Evolutionary conservation across 92 coral and sea anemone genomes (phyloP).

Genomic region (Scolanthus callimorphus): DNA sequence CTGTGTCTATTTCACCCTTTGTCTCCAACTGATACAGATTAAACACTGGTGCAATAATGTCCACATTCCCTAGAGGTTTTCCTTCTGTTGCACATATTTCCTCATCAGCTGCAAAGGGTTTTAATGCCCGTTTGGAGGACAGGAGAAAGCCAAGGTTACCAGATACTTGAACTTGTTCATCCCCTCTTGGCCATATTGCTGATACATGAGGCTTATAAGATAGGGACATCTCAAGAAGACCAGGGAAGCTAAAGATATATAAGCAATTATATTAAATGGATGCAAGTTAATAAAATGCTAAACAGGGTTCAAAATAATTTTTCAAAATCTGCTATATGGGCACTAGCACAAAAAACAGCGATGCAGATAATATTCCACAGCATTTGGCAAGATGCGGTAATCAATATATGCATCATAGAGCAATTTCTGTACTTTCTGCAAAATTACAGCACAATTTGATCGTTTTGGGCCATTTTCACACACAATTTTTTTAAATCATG

Average conservation of each 20-base stretch:
- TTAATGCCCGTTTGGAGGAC: conserved; percentile 64
- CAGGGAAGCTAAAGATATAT: conserved; percentile 88
- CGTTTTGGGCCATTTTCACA: too few relatives aligned
- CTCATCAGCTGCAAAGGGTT: conserved; percentile 40
- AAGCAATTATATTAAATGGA: too few relatives aligned
- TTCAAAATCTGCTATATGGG: too few relatives aligned
- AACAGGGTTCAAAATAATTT: too few relatives aligned
- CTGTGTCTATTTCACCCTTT: conserved; percentile 62
- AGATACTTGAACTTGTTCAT: conserved; percentile 49
- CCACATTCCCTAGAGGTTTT: conserved; percentile 45
- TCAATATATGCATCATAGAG: too few relatives aligned
- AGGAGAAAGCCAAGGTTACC: conserved; percentile 81
- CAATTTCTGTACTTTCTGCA: too few relatives aligned
- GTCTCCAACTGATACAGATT: conserved; percentile 64
- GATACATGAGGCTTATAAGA: conserved; percentile 79
- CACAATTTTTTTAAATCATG: too few relatives aligned
- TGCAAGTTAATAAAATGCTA: too few relatives aligned
- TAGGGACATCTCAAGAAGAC: conserved; percentile 61
- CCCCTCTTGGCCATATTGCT: conserved; percentile 66
- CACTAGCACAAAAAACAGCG: too few relatives aligned
- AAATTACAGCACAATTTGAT: too few relatives aligned
- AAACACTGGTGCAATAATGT: conserved; percentile 87
- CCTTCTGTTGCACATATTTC: conserved; percentile 50
- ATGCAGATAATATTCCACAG: too few relatives aligned
- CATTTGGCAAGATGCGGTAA: too few relatives aligned